These are phyloP conservation scores for Cactoblastis cactorum DNA, from an alignment of 2,888 invertebrate genomes.

Conservation along the genomic window DNA sequence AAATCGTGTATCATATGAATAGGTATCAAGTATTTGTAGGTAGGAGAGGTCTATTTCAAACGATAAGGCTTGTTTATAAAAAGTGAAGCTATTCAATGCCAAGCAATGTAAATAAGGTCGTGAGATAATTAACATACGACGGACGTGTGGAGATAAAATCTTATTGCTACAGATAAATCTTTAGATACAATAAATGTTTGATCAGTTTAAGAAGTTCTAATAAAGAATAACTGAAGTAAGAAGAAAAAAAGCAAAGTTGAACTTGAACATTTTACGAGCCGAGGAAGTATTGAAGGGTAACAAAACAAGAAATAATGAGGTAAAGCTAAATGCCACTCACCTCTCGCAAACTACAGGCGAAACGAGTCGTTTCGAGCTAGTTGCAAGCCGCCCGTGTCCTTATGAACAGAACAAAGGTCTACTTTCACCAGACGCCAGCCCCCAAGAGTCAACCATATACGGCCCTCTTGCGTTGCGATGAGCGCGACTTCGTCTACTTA, in stretches of 20 bases:
- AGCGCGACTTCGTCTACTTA: conserved; percentile 54
- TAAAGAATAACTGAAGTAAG: not conserved
- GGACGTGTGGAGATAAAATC: conserved; percentile 3
- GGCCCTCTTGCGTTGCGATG: conserved; percentile 58
- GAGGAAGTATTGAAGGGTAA: conserved; percentile 26
- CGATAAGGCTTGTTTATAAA: conserved; percentile 9
- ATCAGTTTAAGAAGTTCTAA: not conserved
- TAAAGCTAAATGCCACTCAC: conserved; percentile 64
- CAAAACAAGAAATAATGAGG: conserved; percentile 55
- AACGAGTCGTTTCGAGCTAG: conserved; percentile 64
- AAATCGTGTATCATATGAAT: no score
- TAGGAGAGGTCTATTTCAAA: not conserved
- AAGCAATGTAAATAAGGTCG: conserved; percentile 16
- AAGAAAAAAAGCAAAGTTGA: not conserved
- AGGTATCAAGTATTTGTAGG: no score
- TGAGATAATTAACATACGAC: conserved; percentile 17
- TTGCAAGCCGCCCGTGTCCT: conserved; percentile 68
- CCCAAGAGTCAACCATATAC: conserved; percentile 68
- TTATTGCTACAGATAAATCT: not conserved
- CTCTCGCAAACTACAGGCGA: conserved; percentile 65
- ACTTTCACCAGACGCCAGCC: conserved; percentile 71
- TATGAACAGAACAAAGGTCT: conserved; percentile 76
- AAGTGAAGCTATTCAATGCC: conserved; percentile 7
- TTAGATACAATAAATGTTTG: not conserved
- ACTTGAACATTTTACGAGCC: not conserved